Evolutionary conservation across 2,888 invertebrate species (phyloP).

Genomic region (Coecobrya sp.): DNA sequence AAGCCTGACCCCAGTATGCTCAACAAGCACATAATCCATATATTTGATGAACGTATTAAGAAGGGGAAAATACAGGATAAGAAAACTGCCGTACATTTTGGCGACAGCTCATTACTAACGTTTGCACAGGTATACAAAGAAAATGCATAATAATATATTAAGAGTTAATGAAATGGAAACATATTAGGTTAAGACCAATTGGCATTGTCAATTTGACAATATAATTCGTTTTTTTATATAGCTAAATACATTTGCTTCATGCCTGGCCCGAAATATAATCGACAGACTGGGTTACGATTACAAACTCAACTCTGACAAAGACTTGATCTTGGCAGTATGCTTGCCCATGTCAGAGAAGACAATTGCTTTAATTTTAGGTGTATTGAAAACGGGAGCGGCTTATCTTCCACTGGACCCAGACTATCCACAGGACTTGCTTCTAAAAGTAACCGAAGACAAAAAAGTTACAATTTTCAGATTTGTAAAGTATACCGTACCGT

Average conservation of each 20-base stretch:
- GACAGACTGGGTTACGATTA: slow-evolving; percentile 60
- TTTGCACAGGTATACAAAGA: slow-evolving; percentile 55
- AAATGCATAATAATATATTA: neutral
- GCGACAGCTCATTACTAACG: slow-evolving; percentile 59
- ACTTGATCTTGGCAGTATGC: slow-evolving; percentile 79
- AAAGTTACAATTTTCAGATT: too few relatives aligned
- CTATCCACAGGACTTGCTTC: neutral
- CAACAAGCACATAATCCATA: slow-evolving; percentile 31
- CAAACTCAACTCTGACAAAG: slow-evolving; percentile 73
- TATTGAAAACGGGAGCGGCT: slow-evolving; percentile 78
- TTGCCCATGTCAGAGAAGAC: slow-evolving; percentile 80
- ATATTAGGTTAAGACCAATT: too few relatives aligned
- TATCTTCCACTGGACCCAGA: slow-evolving; percentile 71
- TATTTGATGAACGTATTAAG: slow-evolving; percentile 61
- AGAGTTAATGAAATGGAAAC: neutral
- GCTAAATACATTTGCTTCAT: slow-evolving; percentile 74
- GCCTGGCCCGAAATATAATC: slow-evolving; percentile 56
- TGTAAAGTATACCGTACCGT: neutral
- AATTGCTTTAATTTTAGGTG: slow-evolving; percentile 68
- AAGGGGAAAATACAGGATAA: slow-evolving; percentile 14
- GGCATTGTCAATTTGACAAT: too few relatives aligned
- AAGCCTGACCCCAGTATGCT: slow-evolving; percentile 6
- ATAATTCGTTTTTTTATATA: neutral
- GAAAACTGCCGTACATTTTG: slow-evolving; percentile 72
- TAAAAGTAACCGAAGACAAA: neutral